Evolutionary conservation across 1,140 invertebrate species (phyloP), one percentile per base, ranked within the genome.

Genomic region (Drosophila punjabiensis): DNA sequence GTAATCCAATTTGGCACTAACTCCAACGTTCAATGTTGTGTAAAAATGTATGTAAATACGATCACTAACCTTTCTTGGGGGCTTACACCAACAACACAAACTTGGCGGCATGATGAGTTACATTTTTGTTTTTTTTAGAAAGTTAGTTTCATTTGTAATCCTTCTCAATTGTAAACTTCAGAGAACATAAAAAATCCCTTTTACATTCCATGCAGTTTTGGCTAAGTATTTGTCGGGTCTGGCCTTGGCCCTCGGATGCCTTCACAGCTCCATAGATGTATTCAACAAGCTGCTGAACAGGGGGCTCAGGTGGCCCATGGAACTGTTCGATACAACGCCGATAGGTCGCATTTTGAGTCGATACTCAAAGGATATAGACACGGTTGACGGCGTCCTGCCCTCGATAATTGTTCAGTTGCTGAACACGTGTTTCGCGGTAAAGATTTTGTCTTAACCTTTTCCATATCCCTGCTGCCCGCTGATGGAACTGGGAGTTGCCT

Each of bases 251-350:
- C 24, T 94, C n/a, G 94, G 94, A 75, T 89, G 88, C 61, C 81
- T 93, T 37, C 79, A 93, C 77, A 85, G 92, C 70, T 91, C 93
- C 45, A 77, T 73, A 73, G 70, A 82, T 41, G 94, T 97, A 81
- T 96, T 97, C 93, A 80, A 87, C 62, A 80, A 65, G 61, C 93
- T 97, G 75, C 94, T 98, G 59, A 86, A 89, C 69, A 94, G 94
- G 80, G 93, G 96, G 78, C 90, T 98, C 64, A 94, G 93, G 75
- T 95, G 95, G 92, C 95, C 96, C 48, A 95, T 96, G 94, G 94
- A 94, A 75, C 96, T 97, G 94, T 98, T 97, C 93, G 96, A 97
- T 94, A 95, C 94, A 68, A 97, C 96, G 69, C 97, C 97, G 28
- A 92, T 95, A 78, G 97, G 97, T 83, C 94, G 97, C 85, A 95